Conservation (phyloP, 2,113 vertebrate species). For the Microcebus tavaratra region DNA sequence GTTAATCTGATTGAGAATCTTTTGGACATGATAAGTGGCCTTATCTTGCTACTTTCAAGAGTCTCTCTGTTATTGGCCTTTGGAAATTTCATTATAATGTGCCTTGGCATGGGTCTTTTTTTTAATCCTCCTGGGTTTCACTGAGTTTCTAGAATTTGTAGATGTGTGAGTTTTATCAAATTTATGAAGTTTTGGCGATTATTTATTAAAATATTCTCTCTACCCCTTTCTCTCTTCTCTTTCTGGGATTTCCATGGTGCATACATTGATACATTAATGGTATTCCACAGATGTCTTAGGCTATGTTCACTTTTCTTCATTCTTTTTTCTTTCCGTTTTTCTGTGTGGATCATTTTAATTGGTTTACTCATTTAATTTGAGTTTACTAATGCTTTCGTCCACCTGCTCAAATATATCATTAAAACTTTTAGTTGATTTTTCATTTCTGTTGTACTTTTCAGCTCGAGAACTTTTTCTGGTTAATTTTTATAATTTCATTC, state of each 20-base stretch:
- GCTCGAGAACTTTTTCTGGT: not conserved
- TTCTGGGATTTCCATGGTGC: not conserved
- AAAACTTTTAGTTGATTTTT: not conserved
- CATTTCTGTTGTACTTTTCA: not conserved
- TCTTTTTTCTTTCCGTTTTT: not conserved
- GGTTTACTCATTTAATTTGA: not conserved
- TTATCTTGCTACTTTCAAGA: not conserved
- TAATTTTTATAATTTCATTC: not conserved
- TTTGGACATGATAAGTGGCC: not conserved
- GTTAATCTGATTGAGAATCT: not conserved
- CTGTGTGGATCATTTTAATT: not conserved
- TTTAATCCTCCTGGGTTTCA: not conserved
- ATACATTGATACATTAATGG: not conserved
- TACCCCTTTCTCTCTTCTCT: not conserved
- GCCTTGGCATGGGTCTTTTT: not conserved
- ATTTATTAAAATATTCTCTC: not conserved
- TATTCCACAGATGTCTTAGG: not conserved
- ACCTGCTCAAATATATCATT: not conserved
- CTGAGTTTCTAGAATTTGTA: not conserved
- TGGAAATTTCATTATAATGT: not conserved
- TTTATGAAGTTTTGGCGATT: not conserved
- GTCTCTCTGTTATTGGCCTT: not conserved
- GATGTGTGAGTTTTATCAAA: not conserved
- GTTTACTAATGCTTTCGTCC: not conserved
- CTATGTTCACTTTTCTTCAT: not conserved